phyloP scores from a whole-genome alignment of 2,888 invertebrate species.

The Trypoxylon attenuatum region DNA sequence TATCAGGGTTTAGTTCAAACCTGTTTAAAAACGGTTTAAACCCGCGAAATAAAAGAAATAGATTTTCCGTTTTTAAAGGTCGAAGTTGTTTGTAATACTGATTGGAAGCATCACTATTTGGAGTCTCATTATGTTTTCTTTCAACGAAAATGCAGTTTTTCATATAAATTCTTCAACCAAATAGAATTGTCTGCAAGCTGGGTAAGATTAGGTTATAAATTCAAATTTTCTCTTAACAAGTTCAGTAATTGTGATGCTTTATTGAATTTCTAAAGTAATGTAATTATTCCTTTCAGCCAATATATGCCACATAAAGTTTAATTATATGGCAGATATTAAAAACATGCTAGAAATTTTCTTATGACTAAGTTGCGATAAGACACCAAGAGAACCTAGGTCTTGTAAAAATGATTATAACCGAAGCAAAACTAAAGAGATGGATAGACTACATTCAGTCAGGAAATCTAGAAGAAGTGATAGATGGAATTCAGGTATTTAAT shows the following conservation, averaged over 20 bases:
- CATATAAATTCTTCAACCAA: too few species aligned
- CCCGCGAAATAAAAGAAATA: background rate
- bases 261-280: background rate
- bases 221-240: background rate
- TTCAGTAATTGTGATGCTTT: too few species aligned
- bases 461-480: slow-evolving; percentile 25
- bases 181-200: too few species aligned
- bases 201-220: background rate
- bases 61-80: background rate
- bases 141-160: too few species aligned
- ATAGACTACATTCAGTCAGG: slow-evolving; percentile 33
- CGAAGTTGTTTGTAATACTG: too few species aligned
- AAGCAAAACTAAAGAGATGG: slow-evolving; percentile 45
- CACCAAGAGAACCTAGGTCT: too few species aligned
- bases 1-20: background rate
- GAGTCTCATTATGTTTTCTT: too few species aligned
- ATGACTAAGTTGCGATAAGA: too few species aligned
- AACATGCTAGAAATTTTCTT: background rate
- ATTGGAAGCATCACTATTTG: too few species aligned
- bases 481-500: slow-evolving; percentile 40
- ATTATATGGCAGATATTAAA: too few species aligned
- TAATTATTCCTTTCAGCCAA: too few species aligned
- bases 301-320: too few species aligned
- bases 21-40: background rate
- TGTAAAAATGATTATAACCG: slow-evolving; percentile 19